Evolutionary conservation across 2,888 invertebrate genomes (phyloP), one percentile per base, ranked within the genome.

Genomic region (Eueremaeus valkanovi): DNA sequence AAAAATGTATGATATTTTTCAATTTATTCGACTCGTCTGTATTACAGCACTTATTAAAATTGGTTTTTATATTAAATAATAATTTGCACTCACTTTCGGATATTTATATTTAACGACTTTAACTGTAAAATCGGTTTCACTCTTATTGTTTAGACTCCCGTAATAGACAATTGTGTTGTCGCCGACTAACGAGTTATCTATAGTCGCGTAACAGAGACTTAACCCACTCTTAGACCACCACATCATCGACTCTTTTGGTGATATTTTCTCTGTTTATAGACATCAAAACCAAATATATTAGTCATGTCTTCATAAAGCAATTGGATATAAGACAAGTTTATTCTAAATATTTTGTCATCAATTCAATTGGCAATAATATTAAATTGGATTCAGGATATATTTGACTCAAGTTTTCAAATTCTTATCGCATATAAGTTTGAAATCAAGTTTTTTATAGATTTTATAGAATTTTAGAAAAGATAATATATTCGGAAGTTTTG

Each of bases 201-300:
- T 70, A 16, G 21, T 70, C 9, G 75, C 75, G 33, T 70, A 75
- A 29, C 68, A 49, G 6, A 75, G 40, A 40, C n/a, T 36, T 13
- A 18, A 70, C 3, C 70, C 75, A 21, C 55, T 58, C 36, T 49
- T 70, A 21, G 55, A 68, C 36, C 33, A 70, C 75, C 75, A 75
- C 24, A 75, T 8, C 42, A 68, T n/a, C 21, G 42, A 42, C 13
- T 68, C 68, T 27, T 68, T 68, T 24, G 42, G 1, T 13, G 24
- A 40, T 68, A 68, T 68, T n/a, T 24, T 40, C 42, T 68, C 68
- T 68, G 33, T n/a, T 33, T 63, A n/a, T n/a, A n/a, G n/a, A n/a
- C n/a, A n/a, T 6, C 8, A 24, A 55, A 24, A 24, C 3, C 27
- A 3, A 21, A 21, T 55, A 3, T 55, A 18, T 24, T 11, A 55